Base-by-base conservation (phyloP, 92 coral and sea anemone genomes). In the Porites cylindrica region DNA sequence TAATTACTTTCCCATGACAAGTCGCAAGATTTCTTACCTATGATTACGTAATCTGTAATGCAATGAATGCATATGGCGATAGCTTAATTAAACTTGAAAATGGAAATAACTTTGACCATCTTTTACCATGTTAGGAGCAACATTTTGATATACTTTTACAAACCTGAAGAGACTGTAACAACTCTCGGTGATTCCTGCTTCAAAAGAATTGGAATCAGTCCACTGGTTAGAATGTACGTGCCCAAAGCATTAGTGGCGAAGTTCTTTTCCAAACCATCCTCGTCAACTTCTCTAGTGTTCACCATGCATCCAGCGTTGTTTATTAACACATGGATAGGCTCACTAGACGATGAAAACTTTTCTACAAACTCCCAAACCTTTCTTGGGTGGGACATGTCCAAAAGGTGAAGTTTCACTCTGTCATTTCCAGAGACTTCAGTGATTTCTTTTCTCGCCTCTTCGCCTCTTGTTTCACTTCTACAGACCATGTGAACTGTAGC, bases 231-330 rank as follows among this genome's bases (percentile, higher is more conserved):
- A 75, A 96, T 88, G 78, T 91, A 96, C 76, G 98, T 96, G 54
- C 99, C 99, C 66, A 96, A 84, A 51, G 98, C 84, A 78, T 96
- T 96, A 14, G 98, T 96, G 10, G 98, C 98, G 83, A 96, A 96
- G 85, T 96, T 96, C 80, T 94, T 96, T 73, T 96, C 99, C 88
- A 96, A 69, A 11, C 98, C 99, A 59, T 96, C 95, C 52, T 85
- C 91, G 8, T 94, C 87, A 0, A 96, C 89, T 58, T 88, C 91
- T 75, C 99, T 90, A 0, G 92, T 72, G 60, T 96, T 95, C 17
- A 96, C 94, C 99, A 96, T 96, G 70, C 98, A 95, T 7, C 99
- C 99, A 62, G 99, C 98, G 75, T 96, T 96, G 91, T 96, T 96
- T 4, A 96, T 94, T 1, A 96, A 79, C 29, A 84, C 96, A 62